phyloP scores from a whole-genome alignment of 2,888 invertebrate species.

The Drosophila austrosaltans region DNA sequence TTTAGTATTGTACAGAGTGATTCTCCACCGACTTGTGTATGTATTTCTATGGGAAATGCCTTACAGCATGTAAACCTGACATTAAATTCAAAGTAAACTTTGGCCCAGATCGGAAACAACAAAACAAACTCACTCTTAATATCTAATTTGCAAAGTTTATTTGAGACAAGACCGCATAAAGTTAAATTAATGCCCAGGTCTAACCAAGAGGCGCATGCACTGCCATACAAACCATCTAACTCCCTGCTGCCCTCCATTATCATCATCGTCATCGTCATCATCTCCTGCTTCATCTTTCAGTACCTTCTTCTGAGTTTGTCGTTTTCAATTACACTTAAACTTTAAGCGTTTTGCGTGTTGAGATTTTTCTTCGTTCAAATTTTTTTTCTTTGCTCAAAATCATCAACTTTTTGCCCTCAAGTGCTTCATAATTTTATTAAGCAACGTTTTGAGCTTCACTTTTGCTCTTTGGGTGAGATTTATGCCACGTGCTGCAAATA shows the following conservation, averaged over 20 bases:
- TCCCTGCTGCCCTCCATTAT: neutral
- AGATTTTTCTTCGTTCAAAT: conserved; percentile 15
- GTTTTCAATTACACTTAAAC: conserved; percentile 69
- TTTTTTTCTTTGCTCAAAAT: conserved; percentile 26
- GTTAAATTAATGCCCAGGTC: conserved; percentile 60
- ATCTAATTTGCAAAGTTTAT: conserved; percentile 47
- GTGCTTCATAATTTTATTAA: conserved; percentile 64
- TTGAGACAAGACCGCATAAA: conserved; percentile 61
- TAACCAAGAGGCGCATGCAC: conserved; percentile 31
- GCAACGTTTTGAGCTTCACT: conserved; percentile 37
- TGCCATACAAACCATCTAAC: conserved; percentile 10
- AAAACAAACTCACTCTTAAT: neutral
- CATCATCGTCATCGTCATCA: neutral
- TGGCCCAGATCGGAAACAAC: neutral
- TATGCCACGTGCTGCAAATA: conserved; percentile 61
- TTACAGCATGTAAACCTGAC: neutral
- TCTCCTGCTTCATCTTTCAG: too few species aligned
- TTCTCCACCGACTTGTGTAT: neutral
- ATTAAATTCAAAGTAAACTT: neutral
- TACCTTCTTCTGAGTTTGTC: conserved; percentile 38
- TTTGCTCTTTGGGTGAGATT: conserved; percentile 46
- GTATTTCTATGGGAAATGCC: neutral
- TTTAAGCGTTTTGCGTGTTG: conserved; percentile 53
- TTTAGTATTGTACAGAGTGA: neutral
- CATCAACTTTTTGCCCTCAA: conserved; percentile 46